A percentile compares a stretch with the other conserved stretches of the same genome.
Conservation (phyloP, 2,797 vertebrate genomes). For the Setipinna tenuifilis region DNA sequence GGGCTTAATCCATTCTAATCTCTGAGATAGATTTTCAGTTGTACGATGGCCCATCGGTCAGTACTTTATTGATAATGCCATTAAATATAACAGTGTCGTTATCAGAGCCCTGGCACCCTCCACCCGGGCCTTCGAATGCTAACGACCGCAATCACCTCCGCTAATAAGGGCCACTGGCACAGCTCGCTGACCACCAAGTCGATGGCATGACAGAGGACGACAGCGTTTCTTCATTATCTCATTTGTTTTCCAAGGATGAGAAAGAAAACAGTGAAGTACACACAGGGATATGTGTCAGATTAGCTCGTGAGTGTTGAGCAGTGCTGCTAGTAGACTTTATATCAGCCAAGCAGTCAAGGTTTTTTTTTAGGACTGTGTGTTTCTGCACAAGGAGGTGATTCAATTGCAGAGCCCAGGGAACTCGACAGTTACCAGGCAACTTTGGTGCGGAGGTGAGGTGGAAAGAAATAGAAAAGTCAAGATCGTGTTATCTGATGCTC, state of each 20-base stretch:
- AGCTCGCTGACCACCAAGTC: not conserved
- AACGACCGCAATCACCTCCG: not conserved
- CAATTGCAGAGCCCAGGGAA: not conserved
- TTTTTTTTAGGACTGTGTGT: not conserved
- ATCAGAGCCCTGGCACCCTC: not conserved
- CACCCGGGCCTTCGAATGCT: not conserved
- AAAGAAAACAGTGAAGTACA: not conserved
- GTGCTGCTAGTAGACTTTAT: not conserved
- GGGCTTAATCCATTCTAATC: slow-evolving; percentile 1
- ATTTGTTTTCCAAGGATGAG: not conserved
- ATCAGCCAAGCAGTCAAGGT: not conserved
- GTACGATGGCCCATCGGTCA: slow-evolving; percentile 6
- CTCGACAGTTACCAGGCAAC: slow-evolving; percentile 22
- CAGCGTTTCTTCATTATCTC: not conserved
- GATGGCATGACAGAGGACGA: not conserved
- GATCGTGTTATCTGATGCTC: not conserved
- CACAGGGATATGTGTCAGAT: not conserved
- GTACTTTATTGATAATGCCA: slow-evolving; percentile 24
- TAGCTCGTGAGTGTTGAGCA: not conserved
- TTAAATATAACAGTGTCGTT: slow-evolving; percentile 27
- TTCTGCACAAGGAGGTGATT: not conserved
- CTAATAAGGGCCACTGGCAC: not conserved
- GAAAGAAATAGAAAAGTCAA: not conserved
- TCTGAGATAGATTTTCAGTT: not conserved
- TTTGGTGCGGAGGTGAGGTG: not conserved